Percentiles rank a stretch among this genome's conserved stretches.
Evolutionary conservation across 2,113 vertebrate species (phyloP).

Genomic region (Ptyas mucosa): DNA sequence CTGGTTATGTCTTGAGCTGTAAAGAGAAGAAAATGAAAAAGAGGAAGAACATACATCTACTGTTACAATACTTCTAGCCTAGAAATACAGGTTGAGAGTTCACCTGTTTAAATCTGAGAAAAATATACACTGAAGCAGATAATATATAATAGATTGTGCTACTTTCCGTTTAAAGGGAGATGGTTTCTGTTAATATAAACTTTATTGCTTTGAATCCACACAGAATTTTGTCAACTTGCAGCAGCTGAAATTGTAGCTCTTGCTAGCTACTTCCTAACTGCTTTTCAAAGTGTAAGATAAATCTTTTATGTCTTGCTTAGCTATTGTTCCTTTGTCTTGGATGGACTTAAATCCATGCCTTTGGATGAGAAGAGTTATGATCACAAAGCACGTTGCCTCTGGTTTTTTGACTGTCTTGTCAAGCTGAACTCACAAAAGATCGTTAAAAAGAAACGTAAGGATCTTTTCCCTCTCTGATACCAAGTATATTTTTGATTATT

Average conservation of each 20-base stretch:
- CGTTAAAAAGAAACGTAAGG: slow-evolving; percentile 82
- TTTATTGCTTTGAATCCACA: not conserved
- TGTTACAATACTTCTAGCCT: not conserved
- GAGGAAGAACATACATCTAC: not conserved
- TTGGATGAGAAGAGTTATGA: slow-evolving; percentile 64
- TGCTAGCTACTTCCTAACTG: not conserved
- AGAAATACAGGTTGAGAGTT: not conserved
- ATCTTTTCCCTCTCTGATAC: not conserved
- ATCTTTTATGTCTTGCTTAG: slow-evolving; percentile 45
- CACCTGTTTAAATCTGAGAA: not conserved
- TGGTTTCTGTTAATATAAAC: not conserved
- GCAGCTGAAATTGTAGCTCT: not conserved
- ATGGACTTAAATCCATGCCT: slow-evolving; percentile 76
- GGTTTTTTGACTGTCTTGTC: slow-evolving; percentile 83
- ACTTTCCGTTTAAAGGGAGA: not conserved
- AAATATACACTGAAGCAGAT: not conserved
- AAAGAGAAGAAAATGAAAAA: not conserved
- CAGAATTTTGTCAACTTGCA: not conserved
- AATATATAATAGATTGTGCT: no score
- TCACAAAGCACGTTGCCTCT: slow-evolving; percentile 75
- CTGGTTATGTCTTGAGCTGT: not conserved
- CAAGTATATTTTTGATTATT: not conserved
- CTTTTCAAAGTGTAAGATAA: not conserved
- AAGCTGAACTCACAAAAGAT: slow-evolving; percentile 72
- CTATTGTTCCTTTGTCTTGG: slow-evolving; percentile 71